Base-by-base conservation (phyloP, 2,113 vertebrate genomes). In the Microtus montanus region DNA sequence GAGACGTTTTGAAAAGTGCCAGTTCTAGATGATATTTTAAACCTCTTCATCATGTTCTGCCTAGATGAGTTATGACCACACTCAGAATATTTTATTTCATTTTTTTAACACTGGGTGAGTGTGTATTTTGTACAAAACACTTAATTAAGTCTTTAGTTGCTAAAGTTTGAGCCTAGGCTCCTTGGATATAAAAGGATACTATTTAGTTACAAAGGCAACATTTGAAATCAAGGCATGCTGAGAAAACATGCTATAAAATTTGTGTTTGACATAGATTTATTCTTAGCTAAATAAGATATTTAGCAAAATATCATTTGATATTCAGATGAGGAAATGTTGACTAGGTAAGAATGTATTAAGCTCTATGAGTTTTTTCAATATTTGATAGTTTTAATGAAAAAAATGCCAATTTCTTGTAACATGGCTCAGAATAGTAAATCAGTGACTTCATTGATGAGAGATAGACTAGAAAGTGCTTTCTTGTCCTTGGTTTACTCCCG, bases 21-120 rank as follows among this genome's bases (percentile, higher is more conserved):
- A 24, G 33, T 82, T 92, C 26, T 28, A 63, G 52, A 52, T 87
- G 94, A 1, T 75, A 15, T 74, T 64, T 83, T 79, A 54, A 94
- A 9, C 2, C 11, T 91, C 41, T 63, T 68, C 93, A 9, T 73
- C 68, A 83, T 17, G 24, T 86, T 91, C 58, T 66, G 86, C 52
- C 49, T 95, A 6, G 15, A 78, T 91, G 44, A 92, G 20, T 86
- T 85, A 92, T 83, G 86, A 78, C 4, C 91, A 93, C 28, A 75
- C 9, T 85, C 33, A 79, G 73, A 80, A 61, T 90, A 95, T 20
- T 86, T 92, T 1, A 80, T 93, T 92, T 91, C 61, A 70, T 91
- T 95, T 78, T 52, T 94, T 82, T 8, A 85, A 38, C 4, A 73
- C 73, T 93, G 24, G 63, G 1, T 41, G 6, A 84, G 41, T 73